phyloP scores from a whole-genome alignment of 2,113 vertebrate species.

The Istiophorus platypterus region DNA sequence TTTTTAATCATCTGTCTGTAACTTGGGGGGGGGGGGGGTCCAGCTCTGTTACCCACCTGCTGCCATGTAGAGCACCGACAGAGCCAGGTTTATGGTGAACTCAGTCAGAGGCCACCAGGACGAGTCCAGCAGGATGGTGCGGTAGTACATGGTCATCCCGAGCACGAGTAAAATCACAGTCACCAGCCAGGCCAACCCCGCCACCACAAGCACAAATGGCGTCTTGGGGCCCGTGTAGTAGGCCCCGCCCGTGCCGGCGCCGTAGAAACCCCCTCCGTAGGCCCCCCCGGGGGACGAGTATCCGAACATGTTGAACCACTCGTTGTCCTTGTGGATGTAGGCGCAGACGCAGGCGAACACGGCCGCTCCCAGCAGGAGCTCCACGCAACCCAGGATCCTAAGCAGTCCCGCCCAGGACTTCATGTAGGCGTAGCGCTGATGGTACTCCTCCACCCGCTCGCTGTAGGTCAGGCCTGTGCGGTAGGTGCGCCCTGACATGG shows the following conservation, averaged over 20 bases:
- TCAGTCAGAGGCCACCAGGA: slow-evolving; percentile 97
- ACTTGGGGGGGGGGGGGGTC: too few relatives aligned
- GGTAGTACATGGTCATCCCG: slow-evolving; percentile 99
- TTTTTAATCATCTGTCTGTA: too few relatives aligned
- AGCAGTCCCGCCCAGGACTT: slow-evolving; percentile 97
- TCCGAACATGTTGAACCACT: slow-evolving; percentile 96
- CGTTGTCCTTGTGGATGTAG: slow-evolving; percentile 97
- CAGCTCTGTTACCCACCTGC: slow-evolving; percentile 74
- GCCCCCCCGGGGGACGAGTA: slow-evolving; percentile 88
- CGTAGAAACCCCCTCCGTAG: slow-evolving; percentile 58
- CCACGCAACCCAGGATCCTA: slow-evolving; percentile 89
- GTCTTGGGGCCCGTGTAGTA: slow-evolving; percentile 95
- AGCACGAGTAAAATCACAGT: slow-evolving; percentile 92
- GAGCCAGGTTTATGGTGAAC: slow-evolving; percentile 90
- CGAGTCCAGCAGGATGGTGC: slow-evolving; percentile 95
- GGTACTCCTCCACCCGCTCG: slow-evolving; percentile 90
- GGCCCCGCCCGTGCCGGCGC: slow-evolving; percentile 70
- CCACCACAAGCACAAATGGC: slow-evolving; percentile 92
- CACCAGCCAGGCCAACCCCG: slow-evolving; percentile 90
- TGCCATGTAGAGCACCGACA: slow-evolving; percentile 92
- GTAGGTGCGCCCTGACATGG: slow-evolving; percentile 82
- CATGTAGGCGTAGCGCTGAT: slow-evolving; percentile 93
- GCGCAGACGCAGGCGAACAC: slow-evolving; percentile 97
- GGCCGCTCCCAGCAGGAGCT: slow-evolving; percentile 92
- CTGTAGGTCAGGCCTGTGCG: slow-evolving; percentile 86